Percentiles rank a stretch among this genome's conserved stretches.
Evolutionary conservation across 2,888 invertebrate species (phyloP).

Genomic region (Odontocerum albicorne): DNA sequence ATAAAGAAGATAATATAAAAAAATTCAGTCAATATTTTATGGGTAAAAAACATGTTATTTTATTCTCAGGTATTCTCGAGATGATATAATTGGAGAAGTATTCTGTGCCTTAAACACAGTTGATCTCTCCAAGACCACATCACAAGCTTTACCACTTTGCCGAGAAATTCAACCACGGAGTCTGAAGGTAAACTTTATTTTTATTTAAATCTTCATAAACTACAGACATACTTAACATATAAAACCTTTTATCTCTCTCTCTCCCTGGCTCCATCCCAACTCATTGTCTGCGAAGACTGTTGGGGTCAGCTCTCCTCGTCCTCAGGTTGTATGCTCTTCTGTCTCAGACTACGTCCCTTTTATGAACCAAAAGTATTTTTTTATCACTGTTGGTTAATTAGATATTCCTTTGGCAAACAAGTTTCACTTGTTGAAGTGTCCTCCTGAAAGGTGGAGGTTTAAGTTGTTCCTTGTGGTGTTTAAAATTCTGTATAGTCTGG

Average conservation of each 20-base stretch:
- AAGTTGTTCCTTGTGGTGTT: no score
- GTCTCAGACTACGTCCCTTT: not conserved
- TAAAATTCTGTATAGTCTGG: no score
- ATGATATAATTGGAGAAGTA: conserved; percentile 98
- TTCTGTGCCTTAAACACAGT: conserved; percentile 76
- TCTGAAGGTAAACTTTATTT: conserved; percentile 68
- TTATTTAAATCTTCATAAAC: conserved; percentile 6
- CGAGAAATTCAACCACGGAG: conserved; percentile 92
- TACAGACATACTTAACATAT: no score
- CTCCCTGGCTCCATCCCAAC: no score
- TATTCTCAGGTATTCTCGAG: conserved; percentile 85
- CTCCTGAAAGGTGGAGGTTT: no score
- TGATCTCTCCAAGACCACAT: conserved; percentile 69
- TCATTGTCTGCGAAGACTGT: no score
- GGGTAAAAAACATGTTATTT: conserved; percentile 3
- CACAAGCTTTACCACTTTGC: conserved; percentile 79
- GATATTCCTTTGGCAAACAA: not conserved
- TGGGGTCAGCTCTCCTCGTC: no score
- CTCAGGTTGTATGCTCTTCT: no score
- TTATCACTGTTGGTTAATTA: not conserved
- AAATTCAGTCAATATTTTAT: no score
- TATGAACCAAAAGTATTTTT: not conserved
- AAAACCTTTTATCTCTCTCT: no score
- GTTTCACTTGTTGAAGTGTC: not conserved
- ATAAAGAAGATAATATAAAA: no score